Base-by-base conservation (phyloP, 1,140 invertebrate species). In the Drosophila bocqueti region DNA sequence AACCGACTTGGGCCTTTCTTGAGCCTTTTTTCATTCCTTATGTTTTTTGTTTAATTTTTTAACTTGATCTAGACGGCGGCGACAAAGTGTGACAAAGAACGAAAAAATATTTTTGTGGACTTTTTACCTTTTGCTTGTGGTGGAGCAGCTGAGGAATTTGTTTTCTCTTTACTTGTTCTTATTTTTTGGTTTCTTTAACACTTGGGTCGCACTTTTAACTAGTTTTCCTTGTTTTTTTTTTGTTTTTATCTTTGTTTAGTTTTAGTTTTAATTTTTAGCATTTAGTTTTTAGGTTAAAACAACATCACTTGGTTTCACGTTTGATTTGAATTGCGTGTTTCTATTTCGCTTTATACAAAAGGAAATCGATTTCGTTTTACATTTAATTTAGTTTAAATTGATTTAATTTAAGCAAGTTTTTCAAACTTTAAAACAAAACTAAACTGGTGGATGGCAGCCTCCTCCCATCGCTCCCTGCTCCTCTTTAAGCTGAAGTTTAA, bases 301-400 rank as follows among this genome's bases (percentile, higher is more conserved):
- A 92, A 92, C 91, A 92, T 92, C 90, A 92, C 91, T 91, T 92
- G 81, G 90, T 92, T 92, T 92, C 91, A 92, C 76, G 86, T 92
- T 92, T 92, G 91, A 92, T 92, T 92, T 92, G 75, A 89, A 89
- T 92, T 77, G 71, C 71, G 71, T 74, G 68, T 61, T 50, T 60
- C 69, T 73, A 57, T 57, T 74, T 73, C 67, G 67, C 67, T 71
- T 71, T 71, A 57, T 71, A 71, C 61, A 69, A 69, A 54, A 54
- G 63, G 67, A 67, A 69, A 71, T 65, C 31, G 50, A 36, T 42
- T 71, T 73, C 67, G 45, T 71, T 71, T 72, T 73, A 73, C 46
- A 73, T 73, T 73, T 73, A 76, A 79, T 72, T 79, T 82, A 71
- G 60, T 55, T 83, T 83, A 78, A 82, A 82, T 81, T 68, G 59